Base-by-base conservation (phyloP, 2,113 vertebrate genomes). In the Thamnophis sirtalis region DNA sequence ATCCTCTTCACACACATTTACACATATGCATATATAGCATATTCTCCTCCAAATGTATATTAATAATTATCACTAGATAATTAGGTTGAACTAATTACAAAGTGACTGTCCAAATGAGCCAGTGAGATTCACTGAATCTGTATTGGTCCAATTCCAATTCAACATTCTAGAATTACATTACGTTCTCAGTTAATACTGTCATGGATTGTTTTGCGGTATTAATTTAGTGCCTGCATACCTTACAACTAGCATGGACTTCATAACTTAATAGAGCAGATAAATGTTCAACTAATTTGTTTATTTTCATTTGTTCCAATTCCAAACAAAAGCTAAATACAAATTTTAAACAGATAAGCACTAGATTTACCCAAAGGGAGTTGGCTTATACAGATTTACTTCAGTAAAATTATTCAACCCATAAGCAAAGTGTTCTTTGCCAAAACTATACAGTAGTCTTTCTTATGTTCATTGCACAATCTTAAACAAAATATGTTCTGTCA, bases 321-420 rank as follows among this genome's bases (percentile, higher is more conserved):
- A 98, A 98, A 97, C 96, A 97, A 97, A 98, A 98, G 97, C 97
- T 98, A 98, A 98, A 98, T 98, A 98, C 97, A 98, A 96, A 97
- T 96, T 97, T 97, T 97, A 97, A 98, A 97, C 97, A 96, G 93
- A 96, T 98, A 98, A 97, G 98, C 97, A 97, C 97, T 98, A 98
- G 91, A 95, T 97, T 97, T 97, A 98, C 97, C 97, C 97, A 97
- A 97, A 97, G 93, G 97, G 98, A 98, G 97, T 96, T 98, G 98
- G 98, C 97, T 98, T 98, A 97, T 97, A 97, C 97, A 98, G 97
- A 97, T 98, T 97, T 97, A 98, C 97, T 97, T 97, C 97, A 97
- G 96, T 97, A 96, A 91, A 98, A 98, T 96, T 97, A 98, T 96
- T 97, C 97, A 97, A 98, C 97, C 97, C 96, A 98, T 97, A 96